Evolutionary conservation across 2,888 invertebrate species (phyloP), one percentile per base, ranked within the genome.

Genomic region (Leucoma salicis): DNA sequence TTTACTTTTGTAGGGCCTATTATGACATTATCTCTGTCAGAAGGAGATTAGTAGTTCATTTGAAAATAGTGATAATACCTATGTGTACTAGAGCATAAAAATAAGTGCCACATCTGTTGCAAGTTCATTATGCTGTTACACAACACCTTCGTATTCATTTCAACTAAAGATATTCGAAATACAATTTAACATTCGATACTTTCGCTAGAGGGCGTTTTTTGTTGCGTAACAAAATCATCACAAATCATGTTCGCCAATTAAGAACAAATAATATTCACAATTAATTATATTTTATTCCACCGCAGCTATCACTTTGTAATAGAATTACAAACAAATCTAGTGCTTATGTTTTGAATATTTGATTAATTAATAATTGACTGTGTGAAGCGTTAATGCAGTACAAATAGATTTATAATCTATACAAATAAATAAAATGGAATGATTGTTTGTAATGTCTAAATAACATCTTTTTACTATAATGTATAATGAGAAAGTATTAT

Each of bases 131-230:
- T 7, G 27, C 14, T 36, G 42, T 6, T 28, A 35, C n/a, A 7
- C 16, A 40, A 33, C 31, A 12, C 5, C 8, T 5, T 33, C 14
- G 14, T 37, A 11, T 31, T 55, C 34, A 46, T 40, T 49, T 35
- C 5, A 14, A 39, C 13, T 18, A 6, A 16, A 13, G 3, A 21
- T 25, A 31, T 11, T 21, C 10, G 11, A 25, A 1, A 1, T 14
- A 25, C 2, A 28, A 35, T 18, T 21, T 29, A 12, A 24, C 21
- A 35, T 38, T 28, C 6, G 2, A 39, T 35, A 12, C 16, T 34
- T 38, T 29, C 45, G 35, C 35, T 58, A 57, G 57, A 49, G 35
- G 55, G 46, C 57, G 27, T 31, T 38, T 38, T 27, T 28, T 21
- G 13, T 36, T 14, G 36, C 13, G n/a, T 27, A 27, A 27, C 5